Evolutionary conservation across 2,797 vertebrate species (phyloP).

Genomic region (Semaprochilodus insignis): DNA sequence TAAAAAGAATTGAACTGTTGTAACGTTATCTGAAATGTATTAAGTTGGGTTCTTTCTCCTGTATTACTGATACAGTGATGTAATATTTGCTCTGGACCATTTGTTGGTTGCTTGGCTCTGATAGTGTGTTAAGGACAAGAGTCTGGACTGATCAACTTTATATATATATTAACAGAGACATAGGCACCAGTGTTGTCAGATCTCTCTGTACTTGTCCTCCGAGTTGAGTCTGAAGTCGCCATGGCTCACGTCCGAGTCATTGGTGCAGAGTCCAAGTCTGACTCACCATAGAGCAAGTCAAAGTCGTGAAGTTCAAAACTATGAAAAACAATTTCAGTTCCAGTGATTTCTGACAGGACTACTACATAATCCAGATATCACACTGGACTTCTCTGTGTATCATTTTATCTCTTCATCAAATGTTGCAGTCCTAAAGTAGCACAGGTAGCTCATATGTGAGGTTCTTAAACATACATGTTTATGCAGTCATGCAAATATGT

Average conservation of each 20-base stretch:
- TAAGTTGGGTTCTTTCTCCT: too few relatives aligned
- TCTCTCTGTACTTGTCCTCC: not conserved
- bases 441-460: not conserved
- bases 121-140: not conserved
- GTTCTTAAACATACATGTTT: not conserved
- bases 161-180: not conserved
- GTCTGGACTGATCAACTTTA: not conserved
- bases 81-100: too few relatives aligned
- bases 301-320: not conserved
- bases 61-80: too few relatives aligned
- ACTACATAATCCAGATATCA: not conserved
- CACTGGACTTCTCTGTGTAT: not conserved
- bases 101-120: not conserved
- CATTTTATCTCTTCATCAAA: not conserved
- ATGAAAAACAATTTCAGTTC: constrained; percentile 2
- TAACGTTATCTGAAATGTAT: too few relatives aligned
- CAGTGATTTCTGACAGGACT: not conserved
- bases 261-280: constrained; percentile 3
- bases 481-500: not conserved
- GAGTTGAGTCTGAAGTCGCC: not conserved
- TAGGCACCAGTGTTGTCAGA: not conserved
- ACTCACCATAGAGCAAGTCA: not conserved
- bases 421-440: not conserved
- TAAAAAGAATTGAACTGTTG: too few relatives aligned
- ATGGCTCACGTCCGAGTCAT: constrained; percentile 4